Percentiles rank a stretch among this genome's conserved stretches.
Conservation (phyloP, 2,888 invertebrate genomes). For the Eristalis intricaria region DNA sequence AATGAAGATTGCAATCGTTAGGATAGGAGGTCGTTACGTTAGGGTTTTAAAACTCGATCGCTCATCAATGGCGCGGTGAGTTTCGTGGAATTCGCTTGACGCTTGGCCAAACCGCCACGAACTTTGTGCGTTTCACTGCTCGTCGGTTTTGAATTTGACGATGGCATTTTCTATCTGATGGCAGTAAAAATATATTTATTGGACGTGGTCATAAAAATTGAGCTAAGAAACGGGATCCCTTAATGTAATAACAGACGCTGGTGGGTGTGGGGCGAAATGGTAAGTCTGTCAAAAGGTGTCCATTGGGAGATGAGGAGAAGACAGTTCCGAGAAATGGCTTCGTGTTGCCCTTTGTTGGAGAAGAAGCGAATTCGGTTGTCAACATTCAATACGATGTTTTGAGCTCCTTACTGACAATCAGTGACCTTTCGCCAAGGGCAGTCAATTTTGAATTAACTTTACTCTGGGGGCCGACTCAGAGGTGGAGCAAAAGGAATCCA, state of each 20-base stretch:
- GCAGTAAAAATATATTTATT: constrained; percentile 64
- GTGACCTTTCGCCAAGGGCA: too few relatives aligned
- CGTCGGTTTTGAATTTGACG: constrained; percentile 56
- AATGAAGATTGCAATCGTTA: constrained; percentile 54
- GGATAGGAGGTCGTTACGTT: constrained; percentile 56
- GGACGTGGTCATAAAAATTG: constrained; percentile 31
- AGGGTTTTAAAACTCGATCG: constrained; percentile 60
- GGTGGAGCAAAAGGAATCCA: too few relatives aligned
- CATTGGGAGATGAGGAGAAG: too few relatives aligned
- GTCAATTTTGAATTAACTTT: too few relatives aligned
- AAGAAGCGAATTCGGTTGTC: too few relatives aligned
- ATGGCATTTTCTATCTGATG: constrained; percentile 54
- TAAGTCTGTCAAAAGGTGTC: neutral
- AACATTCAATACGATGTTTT: too few relatives aligned
- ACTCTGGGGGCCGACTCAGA: too few relatives aligned
- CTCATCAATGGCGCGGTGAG: constrained; percentile 15
- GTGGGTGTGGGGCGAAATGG: constrained; percentile 7
- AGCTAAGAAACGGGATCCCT: constrained; percentile 20
- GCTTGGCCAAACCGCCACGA: constrained; percentile 24
- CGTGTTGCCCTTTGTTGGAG: too few relatives aligned
- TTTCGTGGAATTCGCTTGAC: neutral
- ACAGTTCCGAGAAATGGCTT: too few relatives aligned
- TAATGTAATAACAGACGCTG: constrained; percentile 52
- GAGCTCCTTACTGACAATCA: too few relatives aligned
- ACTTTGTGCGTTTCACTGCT: constrained; percentile 41